Conservation (phyloP, 2,888 invertebrate species). For the Meandrusa payeni region DNA sequence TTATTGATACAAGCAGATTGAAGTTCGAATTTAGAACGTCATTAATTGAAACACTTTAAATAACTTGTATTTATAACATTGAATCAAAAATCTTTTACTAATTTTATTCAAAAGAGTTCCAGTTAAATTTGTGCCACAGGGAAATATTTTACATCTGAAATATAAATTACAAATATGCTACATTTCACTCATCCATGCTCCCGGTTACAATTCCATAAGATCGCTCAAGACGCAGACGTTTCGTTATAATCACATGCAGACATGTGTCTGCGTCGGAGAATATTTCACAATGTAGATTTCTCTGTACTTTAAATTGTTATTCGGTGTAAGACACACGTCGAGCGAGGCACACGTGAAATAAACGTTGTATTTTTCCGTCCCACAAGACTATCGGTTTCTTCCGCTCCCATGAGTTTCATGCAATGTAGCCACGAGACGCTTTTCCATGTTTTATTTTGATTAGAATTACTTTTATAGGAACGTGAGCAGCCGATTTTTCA, state of each 20-base stretch:
- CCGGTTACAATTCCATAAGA: not conserved
- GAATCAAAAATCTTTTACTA: too few species aligned
- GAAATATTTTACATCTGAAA: too few species aligned
- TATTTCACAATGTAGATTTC: conserved; percentile 18
- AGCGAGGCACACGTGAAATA: conserved; percentile 3
- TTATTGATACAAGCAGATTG: too few species aligned
- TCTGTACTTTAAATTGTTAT: conserved; percentile 16
- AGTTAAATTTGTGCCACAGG: too few species aligned
- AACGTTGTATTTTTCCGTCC: conserved; percentile 12
- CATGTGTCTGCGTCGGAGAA: conserved; percentile 5
- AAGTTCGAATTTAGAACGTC: too few species aligned
- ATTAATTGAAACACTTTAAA: too few species aligned
- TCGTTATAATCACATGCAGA: conserved; percentile 12
- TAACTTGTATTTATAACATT: too few species aligned
- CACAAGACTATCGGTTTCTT: conserved; percentile 15
- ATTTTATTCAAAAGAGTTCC: too few species aligned
- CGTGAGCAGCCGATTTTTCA: too few species aligned
- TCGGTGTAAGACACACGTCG: not conserved
- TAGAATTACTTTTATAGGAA: too few species aligned
- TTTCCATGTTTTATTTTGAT: too few species aligned
- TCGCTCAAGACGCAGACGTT: not conserved
- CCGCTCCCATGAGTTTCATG: conserved; percentile 14
- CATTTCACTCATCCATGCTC: not conserved
- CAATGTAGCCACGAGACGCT: conserved; percentile 3
- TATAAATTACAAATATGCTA: not conserved